Percentiles rank a stretch among this genome's conserved stretches.
phyloP scores from a whole-genome alignment of 2,888 invertebrate species.

The Tiphia femorata region DNA sequence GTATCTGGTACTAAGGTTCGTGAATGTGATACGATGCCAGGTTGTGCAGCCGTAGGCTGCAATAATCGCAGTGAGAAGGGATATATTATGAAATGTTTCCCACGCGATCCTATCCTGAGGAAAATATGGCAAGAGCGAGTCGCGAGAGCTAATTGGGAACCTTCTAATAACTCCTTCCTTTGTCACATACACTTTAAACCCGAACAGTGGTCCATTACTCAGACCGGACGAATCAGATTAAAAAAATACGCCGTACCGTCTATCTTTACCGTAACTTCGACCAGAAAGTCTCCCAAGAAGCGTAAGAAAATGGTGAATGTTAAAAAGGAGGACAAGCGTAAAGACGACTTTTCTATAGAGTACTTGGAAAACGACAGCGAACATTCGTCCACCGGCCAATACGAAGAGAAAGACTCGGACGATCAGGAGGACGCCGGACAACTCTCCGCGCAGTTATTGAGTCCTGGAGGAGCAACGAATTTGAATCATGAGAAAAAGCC shows the following conservation, averaged over 20 bases:
- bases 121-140: slow-evolving; percentile 63
- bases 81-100: slow-evolving; percentile 67
- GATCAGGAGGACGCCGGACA: slow-evolving; percentile 21
- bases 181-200: slow-evolving; percentile 64
- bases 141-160: slow-evolving; percentile 64
- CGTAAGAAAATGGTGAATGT: slow-evolving; percentile 35
- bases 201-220: slow-evolving; percentile 56
- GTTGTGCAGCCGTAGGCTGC: slow-evolving; percentile 65
- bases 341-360: slow-evolving; percentile 41
- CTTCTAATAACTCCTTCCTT: slow-evolving; percentile 64
- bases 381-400: slow-evolving; percentile 25
- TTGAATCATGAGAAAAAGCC: no score
- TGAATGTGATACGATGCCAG: slow-evolving; percentile 58
- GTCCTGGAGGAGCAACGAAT: background rate
- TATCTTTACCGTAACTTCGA: slow-evolving; percentile 59
- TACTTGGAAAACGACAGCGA: slow-evolving; percentile 45
- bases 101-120: slow-evolving; percentile 61
- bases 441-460: background rate
- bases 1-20: no score
- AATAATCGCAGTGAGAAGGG: slow-evolving; percentile 66
- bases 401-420: slow-evolving; percentile 32
- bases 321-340: slow-evolving; percentile 30
- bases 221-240: slow-evolving; percentile 56
- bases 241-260: slow-evolving; percentile 62
- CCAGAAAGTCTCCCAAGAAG: slow-evolving; percentile 60